Conservation (phyloP, 1,140 invertebrate genomes). For the Acromyrmex echinatior region DNA sequence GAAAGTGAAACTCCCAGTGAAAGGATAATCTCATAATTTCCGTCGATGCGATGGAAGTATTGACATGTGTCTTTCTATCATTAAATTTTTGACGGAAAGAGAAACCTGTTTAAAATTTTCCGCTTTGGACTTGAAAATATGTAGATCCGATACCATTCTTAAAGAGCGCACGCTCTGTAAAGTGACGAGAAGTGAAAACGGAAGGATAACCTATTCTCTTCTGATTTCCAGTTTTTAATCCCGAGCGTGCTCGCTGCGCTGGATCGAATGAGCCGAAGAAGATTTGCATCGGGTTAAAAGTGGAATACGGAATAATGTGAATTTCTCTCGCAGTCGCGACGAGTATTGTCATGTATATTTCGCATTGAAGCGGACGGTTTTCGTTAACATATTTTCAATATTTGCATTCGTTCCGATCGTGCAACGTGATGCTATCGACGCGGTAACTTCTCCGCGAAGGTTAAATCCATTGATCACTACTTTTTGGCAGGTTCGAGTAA, state of each 20-base stretch:
- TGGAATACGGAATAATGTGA: constrained; percentile 46
- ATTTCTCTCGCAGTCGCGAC: constrained; percentile 34
- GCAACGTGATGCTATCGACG: background rate
- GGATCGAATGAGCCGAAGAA: constrained; percentile 32
- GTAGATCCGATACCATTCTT: constrained; percentile 17
- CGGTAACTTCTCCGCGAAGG: background rate
- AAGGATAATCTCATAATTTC: constrained; percentile 16
- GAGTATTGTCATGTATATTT: constrained; percentile 55
- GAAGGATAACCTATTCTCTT: constrained; percentile 41
- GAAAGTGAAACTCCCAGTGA: constrained; percentile 8
- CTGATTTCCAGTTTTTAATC: constrained; percentile 52
- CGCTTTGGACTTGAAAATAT: constrained; percentile 28
- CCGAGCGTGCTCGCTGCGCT: background rate
- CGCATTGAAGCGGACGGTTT: constrained; percentile 15
- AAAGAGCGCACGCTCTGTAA: constrained; percentile 6
- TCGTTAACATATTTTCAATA: constrained; percentile 33
- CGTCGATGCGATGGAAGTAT: too few species aligned
- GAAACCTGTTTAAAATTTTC: constrained; percentile 17
- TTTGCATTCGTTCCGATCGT: constrained; percentile 24
- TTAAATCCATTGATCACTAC: constrained; percentile 36
- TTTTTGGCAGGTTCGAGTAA: constrained; percentile 43
- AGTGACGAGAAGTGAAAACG: constrained; percentile 37
- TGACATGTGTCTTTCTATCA: background rate
- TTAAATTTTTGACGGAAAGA: background rate
- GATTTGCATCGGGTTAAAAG: constrained; percentile 50